These are phyloP conservation scores for Drosophila nigricruria DNA, from an alignment of 2,888 invertebrate species.

Conservation along the genomic window DNA sequence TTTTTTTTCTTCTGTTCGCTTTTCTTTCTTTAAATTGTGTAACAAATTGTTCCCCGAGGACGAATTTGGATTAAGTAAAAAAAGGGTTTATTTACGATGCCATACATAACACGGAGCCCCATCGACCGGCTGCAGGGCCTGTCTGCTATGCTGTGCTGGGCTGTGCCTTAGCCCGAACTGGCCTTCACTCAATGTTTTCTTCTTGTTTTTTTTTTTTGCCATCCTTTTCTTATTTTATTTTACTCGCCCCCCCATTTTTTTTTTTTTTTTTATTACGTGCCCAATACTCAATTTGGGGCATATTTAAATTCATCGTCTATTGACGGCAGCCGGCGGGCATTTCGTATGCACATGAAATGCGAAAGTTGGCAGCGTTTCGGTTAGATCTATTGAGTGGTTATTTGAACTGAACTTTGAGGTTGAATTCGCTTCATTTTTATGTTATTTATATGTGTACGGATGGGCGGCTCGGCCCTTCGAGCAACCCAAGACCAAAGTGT, in stretches of 20 bases:
- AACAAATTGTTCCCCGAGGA: constrained; percentile 81
- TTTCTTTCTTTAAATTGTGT: constrained; percentile 73
- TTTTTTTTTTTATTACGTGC: constrained; percentile 76
- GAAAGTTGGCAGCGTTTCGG: constrained; percentile 42
- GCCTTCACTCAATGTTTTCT: constrained; percentile 8
- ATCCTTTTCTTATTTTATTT: constrained; percentile 10
- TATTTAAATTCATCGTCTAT: constrained; percentile 81
- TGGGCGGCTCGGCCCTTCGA: constrained; percentile 1
- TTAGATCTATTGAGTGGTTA: constrained; percentile 79
- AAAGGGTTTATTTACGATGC: constrained; percentile 80
- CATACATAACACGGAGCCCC: constrained; percentile 68
- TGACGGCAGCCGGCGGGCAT: constrained; percentile 73
- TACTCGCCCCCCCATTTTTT: constrained; percentile 1
- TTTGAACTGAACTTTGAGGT: constrained; percentile 79
- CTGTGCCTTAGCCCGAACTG: constrained; percentile 23
- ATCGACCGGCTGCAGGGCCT: constrained; percentile 28
- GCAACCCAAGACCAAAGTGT: constrained; percentile 46
- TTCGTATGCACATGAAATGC: constrained; percentile 76
- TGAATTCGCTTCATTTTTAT: constrained; percentile 80
- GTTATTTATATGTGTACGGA: constrained; percentile 64
- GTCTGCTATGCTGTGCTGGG: constrained; percentile 11
- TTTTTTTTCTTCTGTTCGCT: constrained; percentile 1
- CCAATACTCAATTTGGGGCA: constrained; percentile 80
- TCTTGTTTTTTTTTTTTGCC: background rate
- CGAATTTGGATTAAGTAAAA: constrained; percentile 81